Evolutionary conservation across 2,797 vertebrate species (phyloP), one percentile per base, ranked within the genome.

Genomic region (Erithacus rubecula): DNA sequence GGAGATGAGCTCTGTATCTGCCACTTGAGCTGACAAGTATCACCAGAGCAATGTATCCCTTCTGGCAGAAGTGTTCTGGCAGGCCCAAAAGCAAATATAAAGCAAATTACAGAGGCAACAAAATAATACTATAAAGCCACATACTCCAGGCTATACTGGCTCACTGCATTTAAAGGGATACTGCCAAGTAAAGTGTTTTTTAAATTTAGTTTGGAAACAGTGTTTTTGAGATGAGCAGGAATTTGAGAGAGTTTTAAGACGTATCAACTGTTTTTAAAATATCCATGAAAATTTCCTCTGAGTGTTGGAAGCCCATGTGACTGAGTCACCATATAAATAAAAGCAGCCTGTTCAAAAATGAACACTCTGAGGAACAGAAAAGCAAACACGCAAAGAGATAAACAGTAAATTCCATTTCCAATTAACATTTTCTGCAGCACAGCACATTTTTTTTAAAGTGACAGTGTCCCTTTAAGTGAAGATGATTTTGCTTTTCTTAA

Each of bases 401-500:
- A 87, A 79, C 53, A 69, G 43, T 19, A 88, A 89, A 91, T 81
- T 83, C n/a, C 51, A 75, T 71, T 78, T 90, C 90, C 55, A 86
- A 53, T 78, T n/a, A 12, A 43, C 41, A 46, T 64, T 88, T 83
- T 93, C 80, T 68, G 56, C 62, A 82, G 65, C 18, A 29, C 18
- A 36, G 8, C 37, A 2, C 1, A 37, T 53, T 74, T 64, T 81
- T 87, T 85, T 15, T 16, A 74, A 74, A 88, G 63, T 67, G 95
- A 97, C 97, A 97, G 96, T 97, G 93, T 97, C 96, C 97, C 97
- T 97, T 97, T 97, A 97, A 97, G 91, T 89, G 68, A 86, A 72
- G 51, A 82, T 86, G 69, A 87, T 78, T 93, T 91, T 93, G 53
- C 34, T 95, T 87, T 89, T 83, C 74, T 90, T 76, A 62, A 85